Conservation (phyloP, 2,113 vertebrate species). For the Suricata suricatta region DNA sequence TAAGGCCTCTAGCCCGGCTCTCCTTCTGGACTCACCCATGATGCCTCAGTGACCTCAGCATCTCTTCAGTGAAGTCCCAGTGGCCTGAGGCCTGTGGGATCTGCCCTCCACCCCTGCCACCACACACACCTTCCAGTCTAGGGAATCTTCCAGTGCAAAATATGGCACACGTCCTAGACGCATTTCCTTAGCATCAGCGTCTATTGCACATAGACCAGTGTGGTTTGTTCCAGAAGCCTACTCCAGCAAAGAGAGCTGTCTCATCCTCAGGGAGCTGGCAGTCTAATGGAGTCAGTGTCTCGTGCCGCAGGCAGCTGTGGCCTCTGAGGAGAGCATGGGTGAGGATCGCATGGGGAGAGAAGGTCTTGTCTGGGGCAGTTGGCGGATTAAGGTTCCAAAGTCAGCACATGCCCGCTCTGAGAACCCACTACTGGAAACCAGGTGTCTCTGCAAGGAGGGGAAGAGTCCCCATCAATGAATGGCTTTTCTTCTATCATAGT, state of each 20-base stretch:
- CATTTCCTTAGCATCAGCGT: neutral
- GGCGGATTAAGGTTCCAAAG: neutral
- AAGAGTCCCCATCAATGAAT: neutral
- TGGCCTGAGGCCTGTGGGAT: neutral
- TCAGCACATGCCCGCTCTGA: neutral
- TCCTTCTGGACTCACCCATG: neutral
- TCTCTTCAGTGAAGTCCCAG: neutral
- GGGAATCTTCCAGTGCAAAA: neutral
- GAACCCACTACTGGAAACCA: neutral
- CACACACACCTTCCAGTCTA: neutral
- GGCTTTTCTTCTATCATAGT: neutral
- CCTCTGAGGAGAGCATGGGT: neutral
- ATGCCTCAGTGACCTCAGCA: neutral
- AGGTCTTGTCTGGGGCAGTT: no score
- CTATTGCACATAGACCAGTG: neutral
- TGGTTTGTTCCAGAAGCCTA: neutral
- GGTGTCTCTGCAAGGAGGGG: neutral
- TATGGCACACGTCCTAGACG: neutral
- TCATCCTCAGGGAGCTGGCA: neutral
- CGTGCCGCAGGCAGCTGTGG: neutral
- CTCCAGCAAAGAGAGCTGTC: neutral
- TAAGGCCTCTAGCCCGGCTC: neutral
- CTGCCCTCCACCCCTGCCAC: fast-evolving
- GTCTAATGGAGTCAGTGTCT: neutral
- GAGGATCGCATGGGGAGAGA: neutral